phyloP scores from a whole-genome alignment of 2,113 vertebrate genomes.

The Hemibates koningsi region DNA sequence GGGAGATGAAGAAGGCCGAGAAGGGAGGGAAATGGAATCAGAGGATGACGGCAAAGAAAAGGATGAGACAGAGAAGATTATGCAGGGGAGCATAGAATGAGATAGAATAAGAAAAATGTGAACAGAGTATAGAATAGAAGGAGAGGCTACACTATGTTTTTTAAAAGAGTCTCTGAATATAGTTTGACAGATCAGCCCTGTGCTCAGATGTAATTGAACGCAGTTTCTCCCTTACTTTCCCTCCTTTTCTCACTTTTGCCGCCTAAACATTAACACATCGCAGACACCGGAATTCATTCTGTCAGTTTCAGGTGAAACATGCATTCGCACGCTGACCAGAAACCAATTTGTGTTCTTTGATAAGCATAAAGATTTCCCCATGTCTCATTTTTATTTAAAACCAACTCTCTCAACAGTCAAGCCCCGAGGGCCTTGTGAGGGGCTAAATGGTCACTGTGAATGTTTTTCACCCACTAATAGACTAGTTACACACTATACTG shows the following conservation, averaged over 20 bases:
- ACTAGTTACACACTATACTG: conserved; percentile 17
- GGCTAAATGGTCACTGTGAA: not conserved
- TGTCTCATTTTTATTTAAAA: not conserved
- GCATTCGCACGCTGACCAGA: not conserved
- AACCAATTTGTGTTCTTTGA: not conserved
- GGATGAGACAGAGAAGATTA: conserved; percentile 32
- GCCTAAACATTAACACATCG: not conserved
- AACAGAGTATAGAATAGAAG: not conserved
- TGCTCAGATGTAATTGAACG: not conserved
- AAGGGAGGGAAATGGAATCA: conserved; percentile 17
- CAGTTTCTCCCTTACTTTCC: not conserved
- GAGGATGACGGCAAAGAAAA: conserved; percentile 33
- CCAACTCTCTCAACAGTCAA: not conserved
- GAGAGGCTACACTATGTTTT: not conserved
- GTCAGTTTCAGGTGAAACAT: not conserved
- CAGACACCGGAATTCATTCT: not conserved
- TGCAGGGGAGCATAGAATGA: not conserved
- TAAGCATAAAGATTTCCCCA: not conserved
- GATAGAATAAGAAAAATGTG: not conserved
- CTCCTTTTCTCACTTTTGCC: not conserved
- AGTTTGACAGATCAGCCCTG: not conserved
- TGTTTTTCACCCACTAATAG: conserved; percentile 37
- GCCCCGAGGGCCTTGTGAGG: not conserved
- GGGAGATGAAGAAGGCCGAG: conserved; percentile 33
- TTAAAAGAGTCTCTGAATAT: conserved; percentile 5